Conservation (phyloP, 2,113 vertebrate genomes). For the Syrrhaptes paradoxus region DNA sequence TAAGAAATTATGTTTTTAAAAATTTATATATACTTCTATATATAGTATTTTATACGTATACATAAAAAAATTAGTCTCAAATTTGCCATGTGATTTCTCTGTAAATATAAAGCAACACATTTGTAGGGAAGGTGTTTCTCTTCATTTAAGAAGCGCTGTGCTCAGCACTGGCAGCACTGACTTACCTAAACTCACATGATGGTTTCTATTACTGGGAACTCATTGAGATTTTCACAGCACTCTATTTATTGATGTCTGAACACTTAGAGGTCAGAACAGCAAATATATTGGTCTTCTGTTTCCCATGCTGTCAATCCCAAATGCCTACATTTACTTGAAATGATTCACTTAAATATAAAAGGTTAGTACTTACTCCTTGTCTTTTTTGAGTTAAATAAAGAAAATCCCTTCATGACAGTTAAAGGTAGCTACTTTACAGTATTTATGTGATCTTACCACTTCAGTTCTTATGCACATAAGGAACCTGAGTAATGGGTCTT, state of each 20-base stretch:
- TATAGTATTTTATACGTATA: background rate
- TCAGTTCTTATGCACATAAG: background rate
- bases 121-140: background rate
- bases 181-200: background rate
- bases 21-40: background rate
- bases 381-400: background rate
- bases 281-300: fast-evolving
- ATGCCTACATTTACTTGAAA: background rate
- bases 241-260: background rate
- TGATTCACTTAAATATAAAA: background rate
- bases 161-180: background rate
- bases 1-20: background rate
- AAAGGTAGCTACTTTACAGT: background rate
- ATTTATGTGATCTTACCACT: background rate
- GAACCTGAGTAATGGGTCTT: background rate
- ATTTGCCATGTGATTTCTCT: background rate
- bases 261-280: background rate
- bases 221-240: background rate
- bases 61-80: background rate
- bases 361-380: background rate
- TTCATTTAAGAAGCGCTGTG: background rate
- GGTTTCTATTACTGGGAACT: background rate
- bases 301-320: background rate
- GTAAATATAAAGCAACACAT: background rate
- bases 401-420: background rate